phyloP scores from a whole-genome alignment of 2,113 vertebrate species.

The Notothenia rossii region DNA sequence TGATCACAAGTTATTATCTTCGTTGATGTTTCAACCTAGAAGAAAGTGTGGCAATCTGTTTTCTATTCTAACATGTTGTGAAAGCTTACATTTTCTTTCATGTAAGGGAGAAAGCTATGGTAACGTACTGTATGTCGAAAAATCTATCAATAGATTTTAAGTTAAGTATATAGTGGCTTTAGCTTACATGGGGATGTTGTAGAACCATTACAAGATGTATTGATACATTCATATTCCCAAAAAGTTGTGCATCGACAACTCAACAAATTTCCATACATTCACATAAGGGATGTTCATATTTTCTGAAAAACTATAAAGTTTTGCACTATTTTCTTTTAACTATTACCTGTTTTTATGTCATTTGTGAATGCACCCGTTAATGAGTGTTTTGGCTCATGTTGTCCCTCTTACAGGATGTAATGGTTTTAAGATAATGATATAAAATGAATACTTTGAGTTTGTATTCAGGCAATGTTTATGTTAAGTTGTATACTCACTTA shows the following conservation, averaged over 20 bases:
- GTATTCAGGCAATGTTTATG: neutral
- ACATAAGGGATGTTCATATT: neutral
- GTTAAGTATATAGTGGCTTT: neutral
- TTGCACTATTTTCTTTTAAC: neutral
- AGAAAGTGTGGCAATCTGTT: neutral
- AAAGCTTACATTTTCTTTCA: neutral
- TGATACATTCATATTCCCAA: neutral
- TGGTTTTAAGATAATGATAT: neutral
- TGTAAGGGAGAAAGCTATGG: neutral
- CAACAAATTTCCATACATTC: neutral
- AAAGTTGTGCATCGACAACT: neutral
- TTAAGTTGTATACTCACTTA: neutral
- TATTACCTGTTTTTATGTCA: too few relatives aligned
- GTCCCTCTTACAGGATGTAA: neutral
- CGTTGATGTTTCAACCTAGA: neutral
- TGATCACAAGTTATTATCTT: conserved; percentile 1
- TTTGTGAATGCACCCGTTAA: too few relatives aligned
- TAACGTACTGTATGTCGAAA: neutral
- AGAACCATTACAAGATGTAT: neutral
- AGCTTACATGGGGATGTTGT: neutral
- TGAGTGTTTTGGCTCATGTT: neutral
- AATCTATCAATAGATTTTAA: neutral
- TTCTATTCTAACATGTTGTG: neutral
- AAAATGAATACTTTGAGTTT: neutral
- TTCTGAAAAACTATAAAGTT: neutral